Percentiles rank a stretch among this genome's conserved stretches.
Conservation (phyloP, 1,140 invertebrate species). For the Galendromus occidentalis region DNA sequence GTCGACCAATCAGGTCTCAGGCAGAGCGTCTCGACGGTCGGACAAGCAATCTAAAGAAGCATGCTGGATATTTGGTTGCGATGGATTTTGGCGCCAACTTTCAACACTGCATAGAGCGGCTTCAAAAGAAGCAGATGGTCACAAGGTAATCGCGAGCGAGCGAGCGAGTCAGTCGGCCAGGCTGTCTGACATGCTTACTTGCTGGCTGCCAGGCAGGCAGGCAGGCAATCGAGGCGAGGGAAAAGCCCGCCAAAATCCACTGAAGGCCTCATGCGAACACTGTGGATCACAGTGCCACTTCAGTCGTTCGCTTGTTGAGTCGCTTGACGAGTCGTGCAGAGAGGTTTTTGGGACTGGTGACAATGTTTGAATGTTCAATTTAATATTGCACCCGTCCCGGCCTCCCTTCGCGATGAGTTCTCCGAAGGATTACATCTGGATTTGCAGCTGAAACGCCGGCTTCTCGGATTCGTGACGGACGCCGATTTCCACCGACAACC, state of each 20-base stretch:
- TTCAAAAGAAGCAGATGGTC: constrained; percentile 7
- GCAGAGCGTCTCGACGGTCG: too few relatives aligned
- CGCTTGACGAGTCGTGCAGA: not conserved
- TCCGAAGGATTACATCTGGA: not conserved
- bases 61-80: not conserved
- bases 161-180: not conserved
- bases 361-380: constrained; percentile 3
- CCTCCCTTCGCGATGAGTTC: not conserved
- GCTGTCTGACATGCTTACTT: not conserved
- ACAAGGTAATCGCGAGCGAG: not conserved
- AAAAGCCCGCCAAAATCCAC: constrained; percentile 10
- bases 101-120: constrained; percentile 2
- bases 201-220: not conserved
- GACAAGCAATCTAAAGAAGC: too few relatives aligned
- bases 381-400: constrained; percentile 12
- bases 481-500: too few relatives aligned
- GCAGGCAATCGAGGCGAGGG: not conserved
- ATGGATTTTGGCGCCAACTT: constrained; percentile 6
- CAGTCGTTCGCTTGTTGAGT: too few relatives aligned
- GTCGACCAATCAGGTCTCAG: too few relatives aligned
- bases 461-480: too few relatives aligned
- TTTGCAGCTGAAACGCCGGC: too few relatives aligned
- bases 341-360: constrained; percentile 10
- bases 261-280: not conserved
- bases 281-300: too few relatives aligned